Percentiles rank a stretch among this genome's conserved stretches.
phyloP scores from a whole-genome alignment of 2,113 vertebrate genomes.

The Crocuta crocuta region DNA sequence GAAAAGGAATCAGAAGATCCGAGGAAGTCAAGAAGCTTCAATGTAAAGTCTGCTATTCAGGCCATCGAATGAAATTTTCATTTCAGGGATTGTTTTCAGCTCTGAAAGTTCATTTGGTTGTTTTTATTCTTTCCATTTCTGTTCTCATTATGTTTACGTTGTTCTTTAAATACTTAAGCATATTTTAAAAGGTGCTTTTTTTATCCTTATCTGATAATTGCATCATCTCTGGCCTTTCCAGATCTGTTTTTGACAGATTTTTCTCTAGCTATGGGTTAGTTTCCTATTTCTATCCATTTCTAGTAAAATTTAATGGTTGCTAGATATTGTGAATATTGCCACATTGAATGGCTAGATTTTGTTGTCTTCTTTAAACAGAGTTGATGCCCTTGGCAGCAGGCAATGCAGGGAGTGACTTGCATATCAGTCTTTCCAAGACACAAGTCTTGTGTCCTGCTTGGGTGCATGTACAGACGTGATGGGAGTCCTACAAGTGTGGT shows the following conservation, averaged over 20 bases:
- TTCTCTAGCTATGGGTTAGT: neutral
- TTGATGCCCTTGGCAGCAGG: neutral
- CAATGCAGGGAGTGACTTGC: neutral
- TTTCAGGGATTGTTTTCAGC: neutral
- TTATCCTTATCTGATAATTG: too few species aligned
- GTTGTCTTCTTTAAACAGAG: neutral
- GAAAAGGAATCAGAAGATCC: neutral
- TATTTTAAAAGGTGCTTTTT: neutral
- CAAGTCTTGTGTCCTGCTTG: neutral
- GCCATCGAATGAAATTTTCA: neutral
- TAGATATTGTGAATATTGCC: neutral
- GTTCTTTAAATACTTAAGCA: neutral
- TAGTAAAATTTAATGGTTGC: neutral
- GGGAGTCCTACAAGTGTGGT: neutral
- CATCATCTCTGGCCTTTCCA: neutral
- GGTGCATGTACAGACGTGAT: neutral
- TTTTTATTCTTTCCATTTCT: neutral
- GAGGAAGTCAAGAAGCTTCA: too few species aligned
- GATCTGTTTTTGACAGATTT: neutral
- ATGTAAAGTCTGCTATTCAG: neutral
- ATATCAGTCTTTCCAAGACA: neutral
- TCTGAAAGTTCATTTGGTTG: neutral
- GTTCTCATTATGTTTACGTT: neutral
- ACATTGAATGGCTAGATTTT: accelerated
- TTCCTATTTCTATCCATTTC: neutral